Evolutionary conservation across 2,797 vertebrate species (phyloP).

Genomic region (Macropus fuliginosus): DNA sequence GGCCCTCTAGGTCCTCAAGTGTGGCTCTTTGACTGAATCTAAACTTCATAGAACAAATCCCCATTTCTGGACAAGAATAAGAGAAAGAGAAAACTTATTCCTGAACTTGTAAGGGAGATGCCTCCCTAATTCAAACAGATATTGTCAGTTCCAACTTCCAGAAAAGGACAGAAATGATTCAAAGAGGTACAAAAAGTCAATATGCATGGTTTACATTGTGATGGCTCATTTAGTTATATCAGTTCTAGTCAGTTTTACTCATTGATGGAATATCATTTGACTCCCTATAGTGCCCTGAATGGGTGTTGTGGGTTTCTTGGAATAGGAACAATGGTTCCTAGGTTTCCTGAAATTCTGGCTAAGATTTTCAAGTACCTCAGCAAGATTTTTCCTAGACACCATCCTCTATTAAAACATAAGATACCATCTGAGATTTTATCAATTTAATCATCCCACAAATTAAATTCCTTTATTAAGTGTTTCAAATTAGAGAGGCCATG

Average conservation of each 20-base stretch:
- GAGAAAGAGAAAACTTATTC: not conserved
- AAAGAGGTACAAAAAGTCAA: not conserved
- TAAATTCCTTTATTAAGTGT: not conserved
- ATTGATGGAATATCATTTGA: not conserved
- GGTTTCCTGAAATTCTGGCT: constrained; percentile 9
- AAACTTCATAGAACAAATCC: too few relatives aligned
- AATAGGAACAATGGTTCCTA: not conserved
- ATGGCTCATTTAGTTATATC: not conserved
- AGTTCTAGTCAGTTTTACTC: not conserved
- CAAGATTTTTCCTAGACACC: constrained; percentile 13
- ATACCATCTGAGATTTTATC: not conserved
- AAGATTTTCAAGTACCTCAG: constrained; percentile 32
- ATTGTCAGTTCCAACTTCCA: too few relatives aligned
- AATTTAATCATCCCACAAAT: not conserved
- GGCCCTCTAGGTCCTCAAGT: too few relatives aligned
- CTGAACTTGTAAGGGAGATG: not conserved
- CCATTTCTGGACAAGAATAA: not conserved
- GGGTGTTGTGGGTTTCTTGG: not conserved
- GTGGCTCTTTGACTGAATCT: too few relatives aligned
- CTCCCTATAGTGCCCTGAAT: not conserved
- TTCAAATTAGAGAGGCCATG: not conserved
- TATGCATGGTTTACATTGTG: not conserved
- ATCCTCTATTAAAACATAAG: not conserved
- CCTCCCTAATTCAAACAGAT: not conserved
- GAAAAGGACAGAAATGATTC: not conserved